Base-by-base conservation (phyloP, 2,797 vertebrate species). In the Enteromius anoplus region DNA sequence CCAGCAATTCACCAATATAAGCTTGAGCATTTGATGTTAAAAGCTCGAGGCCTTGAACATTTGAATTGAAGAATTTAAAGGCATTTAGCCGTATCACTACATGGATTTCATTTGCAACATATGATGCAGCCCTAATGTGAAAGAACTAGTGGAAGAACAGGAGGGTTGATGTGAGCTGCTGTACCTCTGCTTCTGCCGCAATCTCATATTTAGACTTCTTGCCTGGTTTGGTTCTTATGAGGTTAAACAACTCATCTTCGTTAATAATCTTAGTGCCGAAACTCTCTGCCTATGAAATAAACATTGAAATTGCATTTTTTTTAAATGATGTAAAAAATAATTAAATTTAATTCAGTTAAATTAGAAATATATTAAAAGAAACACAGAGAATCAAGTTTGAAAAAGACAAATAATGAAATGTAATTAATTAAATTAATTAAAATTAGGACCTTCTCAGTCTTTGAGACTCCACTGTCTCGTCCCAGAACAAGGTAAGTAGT, bases 121-220 rank as follows among this genome's bases (percentile, higher is more conserved):
- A 53, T 73, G 0, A 6, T n/a, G 29, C 21, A 34, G 71, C 71
- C 32, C 47, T 14, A 32, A 5, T 37, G 12, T 34, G 19, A 40
- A 47, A 75, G 6, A 32, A 32, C 10, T 34, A 49, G 15, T 29
- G 15, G 12, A 29, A 82, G 45, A 65, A 51, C 40, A 73, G 14
- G n/a, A 47, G 8, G 5, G 3, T 47, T 14, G 15, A 37, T 70
- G 29, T 7, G 15, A 68, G 9, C 8, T 60, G 3, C 60, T 66
- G 45, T 68, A 95, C 98, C 98, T 98, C 97, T 5, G 93, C 89
- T 92, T 99, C 97, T 69, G 96, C 95, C 1, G 94, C 96, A 62
- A 98, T 93, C 91, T 97, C 96, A 1, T 98, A 99, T 88, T 97
- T 99, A 58, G 98, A 99, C 89, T 95, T 98, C 90, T 97, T 99